Base-by-base conservation (phyloP, 2,797 vertebrate species). In the Scarus forsteni region DNA sequence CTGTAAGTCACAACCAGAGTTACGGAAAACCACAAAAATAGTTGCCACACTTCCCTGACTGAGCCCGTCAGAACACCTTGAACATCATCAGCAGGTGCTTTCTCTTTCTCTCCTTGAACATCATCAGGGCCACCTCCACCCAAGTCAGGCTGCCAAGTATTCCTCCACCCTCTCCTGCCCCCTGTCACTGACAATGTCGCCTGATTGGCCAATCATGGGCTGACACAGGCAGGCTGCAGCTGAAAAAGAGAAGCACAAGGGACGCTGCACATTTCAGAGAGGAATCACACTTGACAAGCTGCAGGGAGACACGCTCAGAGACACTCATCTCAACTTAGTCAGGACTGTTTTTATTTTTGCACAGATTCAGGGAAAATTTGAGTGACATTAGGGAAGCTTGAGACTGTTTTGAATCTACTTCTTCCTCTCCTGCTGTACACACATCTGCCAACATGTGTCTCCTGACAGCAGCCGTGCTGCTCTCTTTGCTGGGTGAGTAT, bases 401-500 rank as follows among this genome's bases (percentile, higher is more conserved):
- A 27, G 4, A 27, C 27, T 27, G 27, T 27, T 27, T 27, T 27
- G 27, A 27, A 27, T 27, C 4, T 27, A 27, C 6, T n/a, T 2
- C 0, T 35, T 55, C 65, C 38, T 3, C 3, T 18, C 36, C 7
- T 42, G 1, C 38, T 61, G 52, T 45, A 15, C 39, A 49, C 65
- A 79, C 66, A 76, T 66, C 79, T 84, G 75, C 69, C 81, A 91
- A 35, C 73, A 94, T 95, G 94, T 77, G 73, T 59, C 81, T 86
- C 61, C 75, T 85, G 49, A 70, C 72, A 63, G 75, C 61, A 16
- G 60, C 79, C 34, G 67, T 92, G 75, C 70, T 94, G 56, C 60
- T 92, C 59, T 57, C 73, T 40, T 38, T 92, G 13, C 75, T 86
- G 34, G 92, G 94, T 95, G 77, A 95, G 94, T 95, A 65, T 34